Conservation (phyloP, 2,797 vertebrate species). For the Anguilla obscura region DNA sequence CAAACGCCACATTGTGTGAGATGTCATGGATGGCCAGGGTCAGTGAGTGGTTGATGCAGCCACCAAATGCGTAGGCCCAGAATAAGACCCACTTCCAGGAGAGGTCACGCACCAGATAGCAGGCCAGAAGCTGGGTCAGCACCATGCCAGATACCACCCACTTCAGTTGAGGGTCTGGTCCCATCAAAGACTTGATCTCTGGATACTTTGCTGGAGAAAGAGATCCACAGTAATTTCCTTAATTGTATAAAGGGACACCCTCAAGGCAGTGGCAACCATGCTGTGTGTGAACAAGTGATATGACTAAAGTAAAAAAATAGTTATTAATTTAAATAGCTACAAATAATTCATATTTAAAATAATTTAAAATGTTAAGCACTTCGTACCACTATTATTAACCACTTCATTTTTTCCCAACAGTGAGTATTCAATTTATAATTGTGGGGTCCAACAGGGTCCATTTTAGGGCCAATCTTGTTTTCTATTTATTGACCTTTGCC, state of each 20-base stretch:
- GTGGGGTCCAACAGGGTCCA: too few relatives aligned
- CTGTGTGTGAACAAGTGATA: not conserved
- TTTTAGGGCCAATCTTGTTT: too few relatives aligned
- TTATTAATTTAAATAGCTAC: not conserved
- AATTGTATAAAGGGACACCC: not conserved
- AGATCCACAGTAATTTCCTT: constrained; percentile 17
- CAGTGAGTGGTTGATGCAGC: constrained; percentile 93
- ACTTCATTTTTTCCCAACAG: not conserved
- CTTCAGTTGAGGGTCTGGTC: constrained; percentile 88
- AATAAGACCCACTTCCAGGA: constrained; percentile 96
- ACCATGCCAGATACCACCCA: constrained; percentile 93
- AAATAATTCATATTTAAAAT: not conserved
- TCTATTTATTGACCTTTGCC: too few relatives aligned
- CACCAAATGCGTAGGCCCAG: constrained; percentile 92
- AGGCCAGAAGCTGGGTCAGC: constrained; percentile 82
- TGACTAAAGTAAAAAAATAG: not conserved
- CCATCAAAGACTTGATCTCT: constrained; percentile 92
- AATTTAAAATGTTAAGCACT: not conserved
- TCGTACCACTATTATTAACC: not conserved
- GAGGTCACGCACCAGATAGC: constrained; percentile 82
- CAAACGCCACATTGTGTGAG: constrained; percentile 95
- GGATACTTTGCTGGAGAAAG: constrained; percentile 87
- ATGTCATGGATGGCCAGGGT: constrained; percentile 97
- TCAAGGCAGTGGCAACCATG: not conserved
- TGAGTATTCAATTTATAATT: not conserved